phyloP scores from a whole-genome alignment of 1,140 invertebrate species.

The Atta texana region DNA sequence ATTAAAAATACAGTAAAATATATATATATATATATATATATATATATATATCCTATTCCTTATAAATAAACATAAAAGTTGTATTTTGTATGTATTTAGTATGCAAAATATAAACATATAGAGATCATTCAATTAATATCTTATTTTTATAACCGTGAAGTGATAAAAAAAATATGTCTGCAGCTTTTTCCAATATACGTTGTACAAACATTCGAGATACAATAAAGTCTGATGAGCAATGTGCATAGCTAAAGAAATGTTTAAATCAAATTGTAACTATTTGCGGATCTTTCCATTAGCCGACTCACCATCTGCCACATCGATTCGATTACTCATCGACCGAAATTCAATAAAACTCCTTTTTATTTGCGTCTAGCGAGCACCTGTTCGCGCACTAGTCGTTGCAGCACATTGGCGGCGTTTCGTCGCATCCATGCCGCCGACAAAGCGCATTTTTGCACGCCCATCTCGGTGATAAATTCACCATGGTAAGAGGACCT shows the following conservation, averaged over 20 bases:
- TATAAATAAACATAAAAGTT: background rate
- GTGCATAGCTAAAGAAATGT: background rate
- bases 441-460: constrained; percentile 78
- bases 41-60: no score
- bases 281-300: constrained; percentile 33
- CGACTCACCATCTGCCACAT: background rate
- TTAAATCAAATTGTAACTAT: constrained; percentile 27
- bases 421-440: constrained; percentile 53
- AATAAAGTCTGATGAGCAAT: constrained; percentile 1
- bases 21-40: no score
- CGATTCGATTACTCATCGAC: constrained; percentile 55
- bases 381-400: constrained; percentile 19
- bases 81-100: background rate
- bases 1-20: background rate
- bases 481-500: constrained; percentile 65
- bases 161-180: background rate
- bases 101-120: background rate
- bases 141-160: background rate
- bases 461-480: constrained; percentile 73
- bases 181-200: background rate
- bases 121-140: background rate
- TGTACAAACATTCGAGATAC: constrained; percentile 10
- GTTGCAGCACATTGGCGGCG: background rate
- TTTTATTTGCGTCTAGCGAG: constrained; percentile 25
- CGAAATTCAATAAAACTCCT: constrained; percentile 63